phyloP scores from a whole-genome alignment of 2,888 invertebrate species.

The Thereva unica region DNA sequence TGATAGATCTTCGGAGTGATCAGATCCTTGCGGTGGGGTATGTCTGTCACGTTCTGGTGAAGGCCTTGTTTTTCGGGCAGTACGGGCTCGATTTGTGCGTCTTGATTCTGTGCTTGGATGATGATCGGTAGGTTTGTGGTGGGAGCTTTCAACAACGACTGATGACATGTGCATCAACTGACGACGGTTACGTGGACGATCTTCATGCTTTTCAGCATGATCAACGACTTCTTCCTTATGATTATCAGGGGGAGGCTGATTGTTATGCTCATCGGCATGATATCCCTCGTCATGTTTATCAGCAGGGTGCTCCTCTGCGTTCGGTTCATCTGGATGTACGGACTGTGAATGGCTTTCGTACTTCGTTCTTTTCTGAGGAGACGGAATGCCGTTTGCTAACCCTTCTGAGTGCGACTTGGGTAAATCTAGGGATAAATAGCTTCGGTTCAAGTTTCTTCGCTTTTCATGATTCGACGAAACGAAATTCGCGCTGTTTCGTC shows the following conservation, averaged over 20 bases:
- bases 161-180: no score
- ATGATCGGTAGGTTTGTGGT: conserved; percentile 23
- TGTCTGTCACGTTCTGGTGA: neutral
- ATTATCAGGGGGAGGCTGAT: no score
- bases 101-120: conserved; percentile 1
- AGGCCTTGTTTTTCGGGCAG: conserved; percentile 1
- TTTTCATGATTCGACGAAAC: conserved; percentile 1
- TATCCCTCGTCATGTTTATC: conserved; percentile 11
- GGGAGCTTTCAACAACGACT: no score
- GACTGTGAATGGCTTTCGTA: conserved; percentile 3
- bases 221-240: no score
- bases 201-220: no score
- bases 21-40: neutral
- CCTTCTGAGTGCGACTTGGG: conserved; percentile 48
- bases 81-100: conserved; percentile 29
- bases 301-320: neutral
- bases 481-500: conserved; percentile 9
- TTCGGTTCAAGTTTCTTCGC: conserved; percentile 46
- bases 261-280: neutral
- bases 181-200: no score
- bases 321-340: no score
- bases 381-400: conserved; percentile 40
- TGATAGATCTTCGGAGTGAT: conserved; percentile 19
- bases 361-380: conserved; percentile 44
- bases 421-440: conserved; percentile 54